These are phyloP conservation scores for Acrobasis suavella DNA, from an alignment of 2,888 invertebrate genomes.

Conservation along the genomic window DNA sequence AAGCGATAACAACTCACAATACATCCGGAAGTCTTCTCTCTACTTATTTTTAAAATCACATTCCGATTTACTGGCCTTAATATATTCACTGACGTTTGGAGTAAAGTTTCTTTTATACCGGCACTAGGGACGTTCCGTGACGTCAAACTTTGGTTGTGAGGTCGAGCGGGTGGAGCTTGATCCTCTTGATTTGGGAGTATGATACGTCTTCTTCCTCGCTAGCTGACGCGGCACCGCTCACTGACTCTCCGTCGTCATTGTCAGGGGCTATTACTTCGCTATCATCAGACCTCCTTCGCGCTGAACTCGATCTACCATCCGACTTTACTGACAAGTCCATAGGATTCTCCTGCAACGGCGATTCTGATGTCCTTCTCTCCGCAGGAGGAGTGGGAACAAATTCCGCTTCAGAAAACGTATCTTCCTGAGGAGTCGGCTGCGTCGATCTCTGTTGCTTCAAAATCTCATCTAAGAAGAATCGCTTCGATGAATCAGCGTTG, in stretches of 20 bases:
- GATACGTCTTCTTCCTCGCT: conserved; percentile 80
- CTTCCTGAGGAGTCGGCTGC: conserved; percentile 76
- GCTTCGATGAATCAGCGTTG: conserved; percentile 85
- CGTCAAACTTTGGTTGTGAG: conserved; percentile 87
- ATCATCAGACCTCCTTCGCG: conserved; percentile 72
- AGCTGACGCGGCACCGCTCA: conserved; percentile 68
- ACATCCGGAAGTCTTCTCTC: conserved; percentile 49
- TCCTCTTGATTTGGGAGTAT: conserved; percentile 82
- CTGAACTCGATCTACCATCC: conserved; percentile 81
- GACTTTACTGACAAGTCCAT: conserved; percentile 91
- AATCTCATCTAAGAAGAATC: conserved; percentile 89
- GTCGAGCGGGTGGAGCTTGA: conserved; percentile 83
- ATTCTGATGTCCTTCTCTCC: conserved; percentile 76
- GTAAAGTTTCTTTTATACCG: conserved; percentile 47
- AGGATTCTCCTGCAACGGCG: conserved; percentile 87
- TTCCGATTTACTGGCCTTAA: conserved; percentile 76
- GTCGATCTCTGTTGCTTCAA: conserved; percentile 86
- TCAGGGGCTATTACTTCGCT: conserved; percentile 76
- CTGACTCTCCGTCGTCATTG: conserved; percentile 71
- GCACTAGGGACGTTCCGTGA: conserved; percentile 40
- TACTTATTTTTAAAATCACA: conserved; percentile 75
- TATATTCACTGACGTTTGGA: conserved; percentile 55
- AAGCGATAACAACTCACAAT: conserved; percentile 75
- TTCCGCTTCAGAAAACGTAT: conserved; percentile 80
- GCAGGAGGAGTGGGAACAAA: conserved; percentile 70